Evolutionary conservation across 2,888 invertebrate species (phyloP).

Genomic region (Caenorhabditis wallacei): DNA sequence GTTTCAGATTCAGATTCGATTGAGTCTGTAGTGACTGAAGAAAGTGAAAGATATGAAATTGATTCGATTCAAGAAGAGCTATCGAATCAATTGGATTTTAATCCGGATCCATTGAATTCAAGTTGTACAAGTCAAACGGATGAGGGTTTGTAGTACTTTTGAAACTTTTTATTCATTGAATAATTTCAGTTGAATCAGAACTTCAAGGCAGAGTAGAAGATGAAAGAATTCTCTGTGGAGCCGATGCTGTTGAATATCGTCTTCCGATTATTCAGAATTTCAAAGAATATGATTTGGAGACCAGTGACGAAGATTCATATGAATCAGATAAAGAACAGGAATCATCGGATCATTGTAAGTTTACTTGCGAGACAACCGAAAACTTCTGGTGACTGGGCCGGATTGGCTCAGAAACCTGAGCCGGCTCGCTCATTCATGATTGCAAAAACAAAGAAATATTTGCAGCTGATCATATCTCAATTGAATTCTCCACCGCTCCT

Average conservation of each 20-base stretch:
- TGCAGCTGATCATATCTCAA: no score
- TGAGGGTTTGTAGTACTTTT: background rate
- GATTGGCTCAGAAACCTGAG: no score
- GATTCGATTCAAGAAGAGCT: background rate
- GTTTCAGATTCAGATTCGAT: background rate
- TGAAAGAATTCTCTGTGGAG: slow-evolving; percentile 5
- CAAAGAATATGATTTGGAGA: background rate
- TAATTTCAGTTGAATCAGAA: no score
- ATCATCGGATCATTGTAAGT: no score
- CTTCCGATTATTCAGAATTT: background rate
- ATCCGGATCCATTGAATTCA: background rate
- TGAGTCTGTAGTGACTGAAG: background rate
- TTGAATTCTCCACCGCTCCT: background rate
- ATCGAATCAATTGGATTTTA: background rate
- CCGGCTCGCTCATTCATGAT: no score
- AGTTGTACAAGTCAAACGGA: background rate
- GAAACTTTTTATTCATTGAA: no score
- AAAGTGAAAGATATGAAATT: background rate
- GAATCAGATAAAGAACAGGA: background rate
- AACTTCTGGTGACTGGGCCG: no score
- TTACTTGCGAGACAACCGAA: no score
- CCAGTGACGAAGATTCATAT: no score
- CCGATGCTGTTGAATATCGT: background rate
- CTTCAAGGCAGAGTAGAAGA: no score
- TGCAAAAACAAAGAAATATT: no score